Evolutionary conservation across 2,888 invertebrate genomes (phyloP), one percentile per base, ranked within the genome.

Genomic region (Heliconius sara): DNA sequence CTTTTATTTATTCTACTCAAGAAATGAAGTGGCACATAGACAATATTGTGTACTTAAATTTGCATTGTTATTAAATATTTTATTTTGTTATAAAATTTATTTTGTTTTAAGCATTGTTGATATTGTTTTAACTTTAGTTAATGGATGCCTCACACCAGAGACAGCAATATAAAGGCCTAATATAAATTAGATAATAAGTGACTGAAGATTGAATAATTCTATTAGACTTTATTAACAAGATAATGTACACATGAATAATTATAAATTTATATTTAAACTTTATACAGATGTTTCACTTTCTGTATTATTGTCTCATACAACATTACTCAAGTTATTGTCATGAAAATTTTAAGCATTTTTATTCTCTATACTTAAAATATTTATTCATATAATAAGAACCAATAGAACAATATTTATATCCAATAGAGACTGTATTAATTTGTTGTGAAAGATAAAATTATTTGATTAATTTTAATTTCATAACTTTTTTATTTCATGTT

Each of bases 121-220:
- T 57, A 39, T 77, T 73, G 65, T 73, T 78, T 73, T n/a, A 70
- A 67, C n/a, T 65, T 73, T 66, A 25, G 43, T 68, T 79, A 25
- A 30, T 43, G 68, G 30, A 68, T 70, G 74, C 68, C 78, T 79
- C 75, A 47, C 43, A 27, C 60, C 60, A 39, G 67, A 75, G 65
- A 67, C 25, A 43, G 47, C 67, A 47, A 73, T 67, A 52, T 79
- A 70, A 75, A 77, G 83, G 83, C 83, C 83, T 83, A 83, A 82
- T 68, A 78, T 82, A 82, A 83, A 82, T 82, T 81, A 81, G 76
- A 47, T 63, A 79, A 6, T 81, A 83, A 82, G 79, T 66, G 79
- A 81, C 80, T 80, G 77, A 75, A 43, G 39, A 77, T 71, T 71
- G 74, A 71, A 67, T 78, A 78, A 78, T 79, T 80, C 76, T 82